Evolutionary conservation across 2,888 invertebrate genomes (phyloP), one percentile per base, ranked within the genome.

Genomic region (Esperia sulphurella): DNA sequence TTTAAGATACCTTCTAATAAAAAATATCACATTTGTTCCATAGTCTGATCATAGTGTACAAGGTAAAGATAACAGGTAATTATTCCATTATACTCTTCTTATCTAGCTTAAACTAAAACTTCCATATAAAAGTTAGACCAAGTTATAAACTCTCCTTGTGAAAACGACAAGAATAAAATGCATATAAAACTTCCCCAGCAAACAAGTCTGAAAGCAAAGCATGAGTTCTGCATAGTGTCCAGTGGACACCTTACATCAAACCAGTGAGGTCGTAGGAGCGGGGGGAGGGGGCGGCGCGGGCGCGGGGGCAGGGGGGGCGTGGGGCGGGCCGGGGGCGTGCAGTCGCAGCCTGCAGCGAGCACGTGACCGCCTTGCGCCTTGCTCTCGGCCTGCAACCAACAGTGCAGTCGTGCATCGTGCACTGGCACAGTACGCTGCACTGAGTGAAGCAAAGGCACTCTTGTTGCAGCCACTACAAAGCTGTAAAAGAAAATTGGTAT

Each of bases 161-260:
- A 61, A 59, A 65, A 54, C 66, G 66, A 68, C 71, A 70, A 65
- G 70, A 63, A 72, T 65, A 61, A 68, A 63, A 2, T 5, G 21
- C 3, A 21, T 21, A 21, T 21, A 21, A 21, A 21, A 21, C 21
- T 21, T 30, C 30, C 10, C 33, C 9, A 8, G 9, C 33, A 33
- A 10, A 6, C 7, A 21, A 21, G 21, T 21, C 21, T n/a, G n/a
- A n/a, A n/a, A 50, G 42, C 31, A 30, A 47, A 14, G 49, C 47
- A 46, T 55, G 72, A 79, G 83, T 84, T 86, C 83, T 79, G 83
- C 83, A 81, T 83, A 83, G 80, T 75, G 74, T 76, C 74, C 72
- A 71, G 76, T 75, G 76, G 85, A 81, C 83, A 81, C 80, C 81
- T 85, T 86, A 86, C 84, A 84, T 87, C 85, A 87, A 86, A 87